Conservation (phyloP, 1,140 invertebrate species). For the Dendroctonus valens region DNA sequence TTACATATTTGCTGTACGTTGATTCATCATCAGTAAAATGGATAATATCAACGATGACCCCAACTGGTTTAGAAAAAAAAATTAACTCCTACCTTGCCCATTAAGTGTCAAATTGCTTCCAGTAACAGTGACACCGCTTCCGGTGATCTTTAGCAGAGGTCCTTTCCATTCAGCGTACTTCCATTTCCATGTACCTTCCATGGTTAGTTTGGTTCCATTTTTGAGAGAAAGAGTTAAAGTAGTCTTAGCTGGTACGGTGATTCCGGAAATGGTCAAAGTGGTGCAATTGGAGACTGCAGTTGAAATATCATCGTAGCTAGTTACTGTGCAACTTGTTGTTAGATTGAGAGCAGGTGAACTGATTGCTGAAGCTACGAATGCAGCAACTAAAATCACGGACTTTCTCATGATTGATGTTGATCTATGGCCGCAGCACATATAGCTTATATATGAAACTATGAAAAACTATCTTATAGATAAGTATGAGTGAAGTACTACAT, state of each 20-base stretch:
- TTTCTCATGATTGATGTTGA: too few relatives aligned
- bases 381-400: neutral
- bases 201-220: slow-evolving; percentile 10
- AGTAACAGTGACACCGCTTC: slow-evolving; percentile 15
- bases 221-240: slow-evolving; percentile 11
- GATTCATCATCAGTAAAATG: too few relatives aligned
- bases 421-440: too few relatives aligned
- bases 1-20: too few relatives aligned
- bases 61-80: too few relatives aligned
- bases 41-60: too few relatives aligned
- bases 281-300: slow-evolving; percentile 14
- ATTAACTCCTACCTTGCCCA: slow-evolving; percentile 8
- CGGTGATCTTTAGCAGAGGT: slow-evolving; percentile 25
- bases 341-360: neutral
- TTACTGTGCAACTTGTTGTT: slow-evolving; percentile 15
- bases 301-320: slow-evolving; percentile 13
- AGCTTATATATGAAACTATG: too few relatives aligned
- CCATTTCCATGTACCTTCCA: slow-evolving; percentile 23
- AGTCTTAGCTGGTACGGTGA: slow-evolving; percentile 14
- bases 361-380: neutral
- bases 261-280: slow-evolving; percentile 7
- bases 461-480: too few relatives aligned
- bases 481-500: too few relatives aligned
- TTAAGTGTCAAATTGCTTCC: slow-evolving; percentile 11
- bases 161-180: slow-evolving; percentile 25